Conservation (phyloP, 2,113 vertebrate species). For the Cryptomyrus ogoouensis region DNA sequence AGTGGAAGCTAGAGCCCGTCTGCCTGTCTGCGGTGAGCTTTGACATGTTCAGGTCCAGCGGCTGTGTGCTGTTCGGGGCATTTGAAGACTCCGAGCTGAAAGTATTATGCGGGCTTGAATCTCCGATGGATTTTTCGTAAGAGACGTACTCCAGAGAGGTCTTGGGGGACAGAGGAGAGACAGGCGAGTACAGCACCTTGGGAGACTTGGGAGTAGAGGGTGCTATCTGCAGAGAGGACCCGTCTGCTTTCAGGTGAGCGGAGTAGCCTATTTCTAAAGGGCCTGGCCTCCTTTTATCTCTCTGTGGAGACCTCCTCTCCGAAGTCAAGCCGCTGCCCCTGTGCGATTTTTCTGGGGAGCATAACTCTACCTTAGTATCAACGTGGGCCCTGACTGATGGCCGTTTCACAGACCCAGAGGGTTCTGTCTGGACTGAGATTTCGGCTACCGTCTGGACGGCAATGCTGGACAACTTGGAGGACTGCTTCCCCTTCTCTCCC, state of each 20-base stretch:
- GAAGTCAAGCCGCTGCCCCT: slow-evolving; percentile 72
- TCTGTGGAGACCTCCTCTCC: slow-evolving; percentile 67
- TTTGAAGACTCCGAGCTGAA: slow-evolving; percentile 70
- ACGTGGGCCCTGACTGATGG: slow-evolving; percentile 69
- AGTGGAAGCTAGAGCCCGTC: slow-evolving; percentile 77
- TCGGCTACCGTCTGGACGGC: slow-evolving; percentile 92
- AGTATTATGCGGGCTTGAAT: slow-evolving; percentile 82
- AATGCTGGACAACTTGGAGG: slow-evolving; percentile 73
- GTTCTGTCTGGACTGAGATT: slow-evolving; percentile 94
- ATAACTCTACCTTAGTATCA: slow-evolving; percentile 87
- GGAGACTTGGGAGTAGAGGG: slow-evolving; percentile 88
- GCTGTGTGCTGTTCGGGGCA: slow-evolving; percentile 82
- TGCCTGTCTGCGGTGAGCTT: slow-evolving; percentile 92
- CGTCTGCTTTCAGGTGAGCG: slow-evolving; percentile 78
- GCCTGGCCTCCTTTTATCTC: slow-evolving; percentile 82
- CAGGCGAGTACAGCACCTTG: slow-evolving; percentile 93
- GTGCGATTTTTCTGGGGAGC: slow-evolving; percentile 73
- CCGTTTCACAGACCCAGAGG: slow-evolving; percentile 78
- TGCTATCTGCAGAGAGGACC: slow-evolving; percentile 74
- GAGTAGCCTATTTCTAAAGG: slow-evolving; percentile 91
- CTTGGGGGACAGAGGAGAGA: slow-evolving; percentile 90
- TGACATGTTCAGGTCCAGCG: slow-evolving; percentile 91
- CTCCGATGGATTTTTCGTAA: slow-evolving; percentile 87
- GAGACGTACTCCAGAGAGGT: slow-evolving; percentile 94
- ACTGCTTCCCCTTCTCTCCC: slow-evolving; percentile 70